Conservation (phyloP, 1,140 invertebrate species). For the Archegozetes longisetosus region DNA sequence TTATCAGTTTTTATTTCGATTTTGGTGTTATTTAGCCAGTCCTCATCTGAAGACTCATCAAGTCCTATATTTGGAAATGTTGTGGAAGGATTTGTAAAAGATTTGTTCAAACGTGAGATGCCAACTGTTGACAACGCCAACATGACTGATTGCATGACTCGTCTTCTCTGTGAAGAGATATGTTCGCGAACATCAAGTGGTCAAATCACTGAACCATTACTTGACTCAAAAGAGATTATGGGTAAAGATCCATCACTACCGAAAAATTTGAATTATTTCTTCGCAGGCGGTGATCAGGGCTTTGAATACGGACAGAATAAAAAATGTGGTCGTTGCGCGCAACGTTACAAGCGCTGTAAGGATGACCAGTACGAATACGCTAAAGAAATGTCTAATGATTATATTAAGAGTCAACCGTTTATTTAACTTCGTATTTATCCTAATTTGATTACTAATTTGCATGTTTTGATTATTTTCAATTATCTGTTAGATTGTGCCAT, state of each 20-base stretch:
- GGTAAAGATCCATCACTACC: background rate
- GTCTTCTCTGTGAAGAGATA: slow-evolving; percentile 10
- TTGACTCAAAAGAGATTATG: background rate
- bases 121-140: background rate
- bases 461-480: too few species aligned
- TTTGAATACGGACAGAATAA: slow-evolving; percentile 7
- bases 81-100: slow-evolving; percentile 9
- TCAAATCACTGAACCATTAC: slow-evolving; percentile 5
- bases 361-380: slow-evolving; percentile 1
- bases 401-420: background rate
- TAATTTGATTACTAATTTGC: too few species aligned
- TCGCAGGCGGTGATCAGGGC: slow-evolving; percentile 10
- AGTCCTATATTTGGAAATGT: slow-evolving; percentile 10
- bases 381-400: background rate
- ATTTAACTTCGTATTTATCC: too few species aligned
- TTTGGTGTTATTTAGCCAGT: too few species aligned
- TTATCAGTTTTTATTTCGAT: too few species aligned
- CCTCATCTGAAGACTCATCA: too few species aligned
- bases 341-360: background rate
- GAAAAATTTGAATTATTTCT: slow-evolving; percentile 2
- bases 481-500: too few species aligned
- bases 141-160: slow-evolving; percentile 10
- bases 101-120: slow-evolving; percentile 8
- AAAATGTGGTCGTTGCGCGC: slow-evolving; percentile 3
- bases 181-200: slow-evolving; percentile 7